Conservation (phyloP, 2,113 vertebrate genomes). For the Leiothrix lutea region DNA sequence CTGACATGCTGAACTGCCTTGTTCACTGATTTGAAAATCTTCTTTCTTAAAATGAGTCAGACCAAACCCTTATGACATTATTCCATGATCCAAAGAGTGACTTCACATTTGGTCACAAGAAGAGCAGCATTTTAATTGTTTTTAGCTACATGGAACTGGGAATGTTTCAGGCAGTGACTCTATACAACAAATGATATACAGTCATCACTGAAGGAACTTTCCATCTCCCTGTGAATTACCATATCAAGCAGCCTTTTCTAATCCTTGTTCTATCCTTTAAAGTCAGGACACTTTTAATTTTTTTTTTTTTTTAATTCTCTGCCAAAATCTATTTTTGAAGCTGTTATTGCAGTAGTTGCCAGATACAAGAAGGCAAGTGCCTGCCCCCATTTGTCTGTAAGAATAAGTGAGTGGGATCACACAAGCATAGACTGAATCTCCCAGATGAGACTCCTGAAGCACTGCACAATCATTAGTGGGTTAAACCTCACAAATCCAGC, state of each 20-base stretch:
- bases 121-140: background rate
- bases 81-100: constrained; percentile 4
- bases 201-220: background rate
- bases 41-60: constrained; percentile 9
- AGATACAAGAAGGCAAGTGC: background rate
- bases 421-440: background rate
- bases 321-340: constrained; percentile 6
- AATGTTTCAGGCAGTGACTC: background rate
- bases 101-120: constrained; percentile 27
- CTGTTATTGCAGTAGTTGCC: background rate
- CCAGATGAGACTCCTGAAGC: background rate
- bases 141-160: background rate
- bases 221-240: background rate
- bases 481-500: background rate
- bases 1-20: constrained; percentile 14
- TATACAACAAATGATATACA: background rate
- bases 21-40: background rate
- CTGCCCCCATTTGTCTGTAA: background rate
- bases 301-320: background rate
- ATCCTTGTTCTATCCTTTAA: background rate
- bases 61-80: constrained; percentile 15
- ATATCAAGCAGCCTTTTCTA: background rate
- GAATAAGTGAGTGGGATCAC: background rate
- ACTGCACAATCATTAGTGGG: background rate
- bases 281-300: background rate